Evolutionary conservation across 2,888 invertebrate genomes (phyloP).

Genomic region (Hirtodrosophila trivittata): DNA sequence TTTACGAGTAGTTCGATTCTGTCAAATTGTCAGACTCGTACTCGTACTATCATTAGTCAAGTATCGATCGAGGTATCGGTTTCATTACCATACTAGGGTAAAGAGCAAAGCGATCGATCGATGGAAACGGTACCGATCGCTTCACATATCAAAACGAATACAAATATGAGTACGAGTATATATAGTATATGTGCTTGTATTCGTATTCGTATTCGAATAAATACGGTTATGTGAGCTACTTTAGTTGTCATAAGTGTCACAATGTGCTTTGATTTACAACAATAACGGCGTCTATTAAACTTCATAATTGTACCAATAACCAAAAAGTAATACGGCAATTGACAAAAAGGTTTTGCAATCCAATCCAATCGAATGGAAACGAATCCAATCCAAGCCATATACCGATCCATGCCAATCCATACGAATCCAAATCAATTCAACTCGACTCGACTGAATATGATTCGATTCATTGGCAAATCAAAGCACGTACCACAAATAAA

Average conservation of each 20-base stretch:
- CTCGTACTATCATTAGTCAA: conserved; percentile 26
- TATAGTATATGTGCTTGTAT: too few relatives aligned
- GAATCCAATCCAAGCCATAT: conserved; percentile 14
- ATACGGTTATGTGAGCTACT: conserved; percentile 80
- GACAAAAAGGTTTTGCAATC: conserved; percentile 67
- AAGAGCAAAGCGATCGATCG: conserved; percentile 14
- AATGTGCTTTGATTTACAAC: conserved; percentile 80
- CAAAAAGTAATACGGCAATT: conserved; percentile 61
- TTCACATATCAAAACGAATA: conserved; percentile 24
- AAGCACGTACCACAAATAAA: conserved; percentile 73
- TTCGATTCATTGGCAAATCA: conserved; percentile 53
- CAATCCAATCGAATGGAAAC: conserved; percentile 17
- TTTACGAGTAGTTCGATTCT: conserved; percentile 5
- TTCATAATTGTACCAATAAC: conserved; percentile 78
- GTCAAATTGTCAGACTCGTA: conserved; percentile 10
- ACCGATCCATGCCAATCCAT: conserved; percentile 1
- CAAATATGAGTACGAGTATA: conserved; percentile 13
- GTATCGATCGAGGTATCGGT: conserved; percentile 48
- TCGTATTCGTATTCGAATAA: conserved; percentile 37
- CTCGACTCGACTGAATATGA: conserved; percentile 13
- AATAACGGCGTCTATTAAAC: conserved; percentile 78
- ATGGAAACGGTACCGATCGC: conserved; percentile 17
- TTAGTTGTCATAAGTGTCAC: conserved; percentile 80
- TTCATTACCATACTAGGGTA: conserved; percentile 58
- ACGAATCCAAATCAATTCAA: conserved; percentile 14